These are phyloP conservation scores for Neoitamus cyanurus DNA, from an alignment of 2,888 invertebrate genomes.

Conservation along the genomic window DNA sequence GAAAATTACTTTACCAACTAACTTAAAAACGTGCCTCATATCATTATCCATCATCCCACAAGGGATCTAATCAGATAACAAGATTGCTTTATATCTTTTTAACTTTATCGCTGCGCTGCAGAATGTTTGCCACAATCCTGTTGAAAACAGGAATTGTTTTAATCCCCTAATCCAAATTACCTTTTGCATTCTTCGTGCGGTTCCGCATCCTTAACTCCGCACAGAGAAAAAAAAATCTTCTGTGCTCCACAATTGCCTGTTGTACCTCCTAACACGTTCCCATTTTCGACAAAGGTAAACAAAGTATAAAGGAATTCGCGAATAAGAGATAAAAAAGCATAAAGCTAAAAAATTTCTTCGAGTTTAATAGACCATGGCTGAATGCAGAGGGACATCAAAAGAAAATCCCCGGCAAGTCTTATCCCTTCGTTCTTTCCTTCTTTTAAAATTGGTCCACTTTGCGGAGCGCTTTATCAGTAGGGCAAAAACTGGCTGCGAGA, in stretches of 20 bases:
- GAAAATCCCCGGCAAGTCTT: background rate
- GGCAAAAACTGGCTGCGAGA: background rate
- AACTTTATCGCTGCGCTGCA: background rate
- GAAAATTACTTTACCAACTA: background rate
- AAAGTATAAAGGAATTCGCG: background rate
- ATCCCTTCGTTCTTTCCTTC: background rate
- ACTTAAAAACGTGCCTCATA: background rate
- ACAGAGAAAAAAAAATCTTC: background rate
- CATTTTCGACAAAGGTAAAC: background rate
- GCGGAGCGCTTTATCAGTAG: background rate
- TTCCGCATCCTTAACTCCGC: background rate
- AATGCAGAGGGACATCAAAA: constrained; percentile 15
- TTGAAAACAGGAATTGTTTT: background rate
- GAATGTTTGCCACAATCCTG: background rate
- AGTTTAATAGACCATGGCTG: constrained; percentile 16
- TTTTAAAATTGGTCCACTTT: constrained; percentile 13
- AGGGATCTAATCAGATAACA: background rate
- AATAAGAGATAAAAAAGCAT: background rate
- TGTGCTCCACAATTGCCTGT: background rate
- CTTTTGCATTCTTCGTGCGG: background rate
- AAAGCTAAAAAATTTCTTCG: constrained; percentile 15
- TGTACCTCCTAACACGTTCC: background rate
- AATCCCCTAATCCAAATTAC: background rate
- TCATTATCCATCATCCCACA: background rate
- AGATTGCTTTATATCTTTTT: background rate